Conservation (phyloP, 64 coral and sea anemone genomes). For the Dendronephthya gigantea region DNA sequence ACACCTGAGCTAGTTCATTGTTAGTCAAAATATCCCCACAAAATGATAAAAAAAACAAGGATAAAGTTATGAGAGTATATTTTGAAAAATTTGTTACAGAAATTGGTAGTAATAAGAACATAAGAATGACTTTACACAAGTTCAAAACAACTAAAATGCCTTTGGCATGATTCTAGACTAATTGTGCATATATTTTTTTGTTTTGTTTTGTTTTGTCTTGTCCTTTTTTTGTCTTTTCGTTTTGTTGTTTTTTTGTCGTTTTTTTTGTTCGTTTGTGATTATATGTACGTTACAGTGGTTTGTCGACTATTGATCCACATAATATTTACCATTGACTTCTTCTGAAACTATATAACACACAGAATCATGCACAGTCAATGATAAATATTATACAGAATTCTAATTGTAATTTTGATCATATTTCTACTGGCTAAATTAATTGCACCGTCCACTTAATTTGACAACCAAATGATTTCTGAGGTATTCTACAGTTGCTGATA, state of each 20-base stretch:
- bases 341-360: neutral
- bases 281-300: too few species aligned
- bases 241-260: constrained; percentile 3
- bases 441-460: constrained; percentile 37
- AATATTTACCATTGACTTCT: neutral
- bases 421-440: neutral
- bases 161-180: neutral
- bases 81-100: too few species aligned
- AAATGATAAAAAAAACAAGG: too few species aligned
- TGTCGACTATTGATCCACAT: too few species aligned
- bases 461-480: constrained; percentile 55
- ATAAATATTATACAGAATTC: neutral
- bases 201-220: neutral
- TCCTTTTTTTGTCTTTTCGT: neutral
- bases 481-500: constrained; percentile 45
- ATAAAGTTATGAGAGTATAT: too few species aligned
- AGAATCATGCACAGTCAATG: neutral
- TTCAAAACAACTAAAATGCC: neutral
- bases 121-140: neutral
- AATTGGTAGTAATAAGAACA: neutral
- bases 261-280: too few species aligned
- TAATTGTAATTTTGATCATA: neutral
- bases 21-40: too few species aligned
- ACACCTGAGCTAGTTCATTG: too few species aligned
- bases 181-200: neutral